A percentile compares a stretch with the other conserved stretches of the same genome.
phyloP scores from a whole-genome alignment of 2,113 vertebrate genomes.

The Proteles cristata region DNA sequence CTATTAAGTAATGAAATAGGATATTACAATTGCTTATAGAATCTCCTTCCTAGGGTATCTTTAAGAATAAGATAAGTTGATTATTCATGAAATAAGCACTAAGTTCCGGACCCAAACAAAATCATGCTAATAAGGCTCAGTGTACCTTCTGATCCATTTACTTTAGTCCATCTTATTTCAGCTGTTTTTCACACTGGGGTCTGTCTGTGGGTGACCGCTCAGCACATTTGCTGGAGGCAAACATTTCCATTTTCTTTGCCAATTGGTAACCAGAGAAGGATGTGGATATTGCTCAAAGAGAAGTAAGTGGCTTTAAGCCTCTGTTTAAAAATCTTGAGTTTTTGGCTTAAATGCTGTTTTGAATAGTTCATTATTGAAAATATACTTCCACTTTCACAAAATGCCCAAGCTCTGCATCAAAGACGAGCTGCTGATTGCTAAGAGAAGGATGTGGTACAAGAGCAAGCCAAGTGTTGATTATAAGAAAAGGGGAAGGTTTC shows the following conservation, averaged over 20 bases:
- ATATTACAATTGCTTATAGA: background rate
- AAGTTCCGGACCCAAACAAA: background rate
- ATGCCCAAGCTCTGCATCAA: slow-evolving; percentile 31
- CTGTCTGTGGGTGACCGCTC: background rate
- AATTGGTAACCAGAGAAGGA: slow-evolving; percentile 28
- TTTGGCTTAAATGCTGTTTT: slow-evolving; percentile 48
- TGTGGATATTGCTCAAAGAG: slow-evolving; percentile 6
- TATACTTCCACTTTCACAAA: slow-evolving; percentile 68
- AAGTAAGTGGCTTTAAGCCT: slow-evolving; percentile 41
- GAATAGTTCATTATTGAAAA: slow-evolving; percentile 69
- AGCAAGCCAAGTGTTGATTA: background rate
- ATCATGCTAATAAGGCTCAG: background rate
- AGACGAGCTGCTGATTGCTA: slow-evolving; percentile 48
- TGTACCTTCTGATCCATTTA: background rate
- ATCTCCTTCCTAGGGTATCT: slow-evolving; percentile 27
- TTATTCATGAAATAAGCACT: slow-evolving; percentile 53
- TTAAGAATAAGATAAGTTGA: background rate
- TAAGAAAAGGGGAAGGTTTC: slow-evolving; percentile 30
- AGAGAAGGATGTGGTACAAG: background rate
- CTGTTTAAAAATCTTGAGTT: background rate
- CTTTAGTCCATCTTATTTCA: background rate
- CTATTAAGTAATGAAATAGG: background rate
- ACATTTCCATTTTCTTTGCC: slow-evolving; percentile 55
- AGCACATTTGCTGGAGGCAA: slow-evolving; percentile 18
- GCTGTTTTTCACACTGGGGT: background rate